Evolutionary conservation across 2,888 invertebrate genomes (phyloP), one percentile per base, ranked within the genome.

Genomic region (Lypha dubia): DNA sequence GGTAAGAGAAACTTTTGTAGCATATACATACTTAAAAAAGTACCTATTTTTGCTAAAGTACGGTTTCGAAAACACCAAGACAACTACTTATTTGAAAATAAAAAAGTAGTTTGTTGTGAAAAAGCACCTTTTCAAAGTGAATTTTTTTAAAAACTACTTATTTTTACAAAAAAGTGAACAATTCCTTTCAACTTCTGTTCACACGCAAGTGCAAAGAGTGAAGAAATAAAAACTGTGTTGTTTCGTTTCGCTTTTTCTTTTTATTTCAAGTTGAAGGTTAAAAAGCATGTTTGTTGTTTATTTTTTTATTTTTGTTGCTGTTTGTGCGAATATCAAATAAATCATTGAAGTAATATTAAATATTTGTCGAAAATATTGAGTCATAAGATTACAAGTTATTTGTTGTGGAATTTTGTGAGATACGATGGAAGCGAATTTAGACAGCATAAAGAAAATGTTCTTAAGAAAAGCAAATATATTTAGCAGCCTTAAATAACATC

Each of bases 221-320:
- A 8, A 49, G 7, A 49, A 17, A 17, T n/a, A 44, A n/a, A 46
- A 46, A 46, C 20, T 49, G 2, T 38, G 0, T 7, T 44, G 5
- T 44, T 44, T 3, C n/a, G 15, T 44, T 44, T 44, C 3, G 7
- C 5, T 32, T 44, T 9, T 49, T 15, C 49, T 6, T 20, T 20
- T 49, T 49, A 20, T 20, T 49, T 49, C 49, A 49, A 49, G 49
- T 8, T 49, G 49, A 49, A 49, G 49, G 49, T 49, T 20, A 49
- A 20, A 49, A n/a, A n/a, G n/a, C n/a, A n/a, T n/a, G n/a, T n/a
- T n/a, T n/a, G n/a, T n/a, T n/a, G n/a, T n/a, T 13, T 1, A 17
- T 46, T n/a, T 46, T 46, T 15, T 6, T 46, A n/a, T 46, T 44
- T 44, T 2, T 44, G 2, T n/a, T 44, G 15, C 1, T 44, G n/a